phyloP scores from a whole-genome alignment of 2,113 vertebrate species.

The Lasiurus cinereus region DNA sequence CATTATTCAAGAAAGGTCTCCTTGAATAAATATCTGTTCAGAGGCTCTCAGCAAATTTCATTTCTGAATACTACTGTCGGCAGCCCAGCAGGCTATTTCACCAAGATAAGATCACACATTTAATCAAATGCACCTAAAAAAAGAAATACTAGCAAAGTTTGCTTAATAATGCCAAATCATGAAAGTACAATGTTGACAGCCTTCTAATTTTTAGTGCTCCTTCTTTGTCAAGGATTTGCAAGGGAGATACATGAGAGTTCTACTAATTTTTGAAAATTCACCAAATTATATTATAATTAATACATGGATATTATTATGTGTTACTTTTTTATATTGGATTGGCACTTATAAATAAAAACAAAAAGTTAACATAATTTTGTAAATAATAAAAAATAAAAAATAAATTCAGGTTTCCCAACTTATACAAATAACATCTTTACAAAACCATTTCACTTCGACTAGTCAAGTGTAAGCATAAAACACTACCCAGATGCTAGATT shows the following conservation, averaged over 20 bases:
- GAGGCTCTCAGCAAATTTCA: slow-evolving; percentile 89
- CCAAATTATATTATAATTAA: slow-evolving; percentile 64
- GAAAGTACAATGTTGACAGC: slow-evolving; percentile 83
- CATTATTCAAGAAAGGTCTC: slow-evolving; percentile 88
- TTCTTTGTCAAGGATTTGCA: slow-evolving; percentile 84
- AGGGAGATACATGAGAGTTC: slow-evolving; percentile 82
- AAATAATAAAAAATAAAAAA: slow-evolving; percentile 2
- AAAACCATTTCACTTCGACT: not conserved
- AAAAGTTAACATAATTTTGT: slow-evolving; percentile 37
- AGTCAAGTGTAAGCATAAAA: not conserved
- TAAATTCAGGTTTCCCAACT: not conserved
- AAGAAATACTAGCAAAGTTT: slow-evolving; percentile 85
- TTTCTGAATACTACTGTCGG: slow-evolving; percentile 87
- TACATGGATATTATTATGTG: not conserved
- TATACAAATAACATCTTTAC: not conserved
- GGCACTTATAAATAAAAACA: slow-evolving; percentile 75
- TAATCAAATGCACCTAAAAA: slow-evolving; percentile 87
- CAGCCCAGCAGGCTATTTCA: slow-evolving; percentile 86
- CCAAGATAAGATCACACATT: slow-evolving; percentile 88
- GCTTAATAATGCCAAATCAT: slow-evolving; percentile 86
- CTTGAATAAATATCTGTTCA: slow-evolving; percentile 88
- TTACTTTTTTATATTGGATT: slow-evolving; percentile 71
- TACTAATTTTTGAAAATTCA: slow-evolving; percentile 75
- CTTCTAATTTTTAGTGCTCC: slow-evolving; percentile 85
- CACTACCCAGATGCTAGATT: not conserved